Evolutionary conservation across 2,797 vertebrate species (phyloP), one percentile per base, ranked within the genome.

Genomic region (Danio aesculapii): DNA sequence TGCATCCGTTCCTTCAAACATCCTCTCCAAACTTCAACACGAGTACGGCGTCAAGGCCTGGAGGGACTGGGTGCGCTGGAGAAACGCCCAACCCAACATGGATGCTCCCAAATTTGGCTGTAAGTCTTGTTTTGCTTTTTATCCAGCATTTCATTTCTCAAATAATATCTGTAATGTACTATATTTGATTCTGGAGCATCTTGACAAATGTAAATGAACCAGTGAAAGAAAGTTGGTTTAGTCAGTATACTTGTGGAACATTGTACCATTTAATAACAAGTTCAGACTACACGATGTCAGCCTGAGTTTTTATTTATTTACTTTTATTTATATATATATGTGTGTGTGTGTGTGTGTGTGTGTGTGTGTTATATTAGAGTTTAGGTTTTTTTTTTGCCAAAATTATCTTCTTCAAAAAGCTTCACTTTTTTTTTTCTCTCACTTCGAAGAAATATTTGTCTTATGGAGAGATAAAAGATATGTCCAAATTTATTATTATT

Each of bases 61-160:
- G 98, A 98, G 95, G 90, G 93, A 94, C 82, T 99, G 98, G 98
- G 94, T 99, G 87, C 94, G 94, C 19, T 97, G 96, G 96, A 96
- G 97, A 86, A 96, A 95, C 0, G 87, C 92, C 11, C 97, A 97
- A 21, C 71, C 71, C 41, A 59, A 30, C 43, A n/a, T 16, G 84
- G 95, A 95, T 88, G 95, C 94, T 68, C 92, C 95, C 6, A 95
- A 96, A 79, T 92, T 96, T 76, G 93, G 94, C 84, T 95, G 97
- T 98, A 90, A 92, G 94, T 13, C 13, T 46, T 92, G 13, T 0
- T 50, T 30, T 52, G 47, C 1, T 5, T 58, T 55, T 17, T 17
- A 43, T 7, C 3, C 16, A 13, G 16, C 52, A 43, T 55, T 43
- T 53, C 6, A 17, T 55, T 16, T 6, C 6, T 1, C 55, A 55